Evolutionary conservation across 2,888 invertebrate genomes (phyloP), one percentile per base, ranked within the genome.

Genomic region (Limulus polyphemus): DNA sequence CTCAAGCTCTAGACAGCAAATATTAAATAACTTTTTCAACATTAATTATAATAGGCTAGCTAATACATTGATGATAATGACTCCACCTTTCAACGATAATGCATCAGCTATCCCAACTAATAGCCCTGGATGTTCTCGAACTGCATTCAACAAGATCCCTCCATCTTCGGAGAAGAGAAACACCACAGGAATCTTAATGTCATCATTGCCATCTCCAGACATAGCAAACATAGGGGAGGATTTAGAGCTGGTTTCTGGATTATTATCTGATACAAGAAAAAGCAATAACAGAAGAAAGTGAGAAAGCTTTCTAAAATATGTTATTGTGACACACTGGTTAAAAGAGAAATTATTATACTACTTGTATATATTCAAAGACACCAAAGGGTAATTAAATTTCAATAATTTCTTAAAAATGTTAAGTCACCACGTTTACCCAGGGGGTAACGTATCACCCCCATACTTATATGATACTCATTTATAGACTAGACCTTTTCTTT

Each of bases 141-240:
- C 74, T 0, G 83, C 81, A 14, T 82, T 78, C 0, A 83, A 75
- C n/a, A 94, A 77, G 68, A 83, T 81, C 13, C 79, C 76, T 1
- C 87, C 90, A 75, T 94, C 92, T 63, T 82, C 79, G 10, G 83
- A 81, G 75, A 90, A 95, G 60, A 95, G 81, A 75, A 95, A 95
- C 11, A 93, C 88, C n/a, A 91, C 83, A 0, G 94, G 92, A 73
- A 95, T 92, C 68, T 79, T 82, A 10, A 95, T 87, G 70, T 79
- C 78, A 74, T 93, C 89, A 69, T 88, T 82, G 0, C 91, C 92
- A 77, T 97, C 95, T 1, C 93, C 93, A 0, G 93, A 92, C 97
- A 98, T 97, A 7, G 93, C 92, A 78, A 98, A 98, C 79, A 93
- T 83, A 0, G 90, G 86, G 2, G 88, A 85, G 58, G 81, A 83